Evolutionary conservation across 2,113 vertebrate genomes (phyloP).

Genomic region (Lophotis ruficrista): DNA sequence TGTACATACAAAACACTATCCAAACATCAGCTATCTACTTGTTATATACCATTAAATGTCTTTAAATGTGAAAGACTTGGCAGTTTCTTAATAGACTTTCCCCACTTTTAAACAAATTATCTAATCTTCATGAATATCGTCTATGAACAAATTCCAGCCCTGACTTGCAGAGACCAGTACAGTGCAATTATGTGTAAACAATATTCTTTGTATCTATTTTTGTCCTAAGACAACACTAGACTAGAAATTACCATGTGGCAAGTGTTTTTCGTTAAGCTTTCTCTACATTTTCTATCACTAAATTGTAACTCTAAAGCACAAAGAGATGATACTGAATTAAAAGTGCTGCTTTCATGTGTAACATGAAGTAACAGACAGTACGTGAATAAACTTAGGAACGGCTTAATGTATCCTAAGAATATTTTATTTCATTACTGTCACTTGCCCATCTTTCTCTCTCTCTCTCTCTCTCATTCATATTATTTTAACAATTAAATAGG

Average conservation of each 20-base stretch:
- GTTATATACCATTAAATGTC: background rate
- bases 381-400: background rate
- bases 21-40: background rate
- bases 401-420: background rate
- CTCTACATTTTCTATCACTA: background rate
- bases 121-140: slow-evolving; percentile 3
- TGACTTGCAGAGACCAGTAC: background rate
- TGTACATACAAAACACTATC: background rate
- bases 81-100: background rate
- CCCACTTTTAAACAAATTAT: background rate
- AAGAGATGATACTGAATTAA: background rate
- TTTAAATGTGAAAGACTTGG: background rate
- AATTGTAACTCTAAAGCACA: background rate
- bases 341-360: background rate
- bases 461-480: background rate
- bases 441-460: background rate
- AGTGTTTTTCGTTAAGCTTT: background rate
- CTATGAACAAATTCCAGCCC: background rate
- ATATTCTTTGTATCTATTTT: background rate
- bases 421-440: background rate
- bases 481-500: background rate
- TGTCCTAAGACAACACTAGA: background rate
- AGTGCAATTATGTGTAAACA: background rate
- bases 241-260: background rate
- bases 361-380: background rate